Conservation (phyloP, 2,888 invertebrate species). For the Minunthozetes semirufus region DNA sequence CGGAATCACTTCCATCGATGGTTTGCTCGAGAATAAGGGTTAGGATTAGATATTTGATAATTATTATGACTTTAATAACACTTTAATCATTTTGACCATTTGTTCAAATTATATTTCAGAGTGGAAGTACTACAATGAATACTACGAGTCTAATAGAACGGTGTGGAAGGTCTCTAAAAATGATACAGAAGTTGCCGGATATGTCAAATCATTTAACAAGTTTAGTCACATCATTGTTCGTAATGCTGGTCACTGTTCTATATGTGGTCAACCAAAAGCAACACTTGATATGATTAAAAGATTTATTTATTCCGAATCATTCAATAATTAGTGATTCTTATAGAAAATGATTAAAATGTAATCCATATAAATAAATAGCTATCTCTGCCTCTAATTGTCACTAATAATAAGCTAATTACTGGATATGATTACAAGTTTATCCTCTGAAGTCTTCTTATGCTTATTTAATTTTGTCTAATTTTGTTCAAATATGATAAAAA, state of each 20-base stretch:
- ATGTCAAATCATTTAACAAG: background rate
- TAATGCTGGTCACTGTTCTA: slow-evolving; percentile 1
- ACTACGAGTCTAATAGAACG: background rate
- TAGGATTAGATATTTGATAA: too few species aligned
- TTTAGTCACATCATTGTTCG: background rate
- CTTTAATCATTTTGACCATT: too few species aligned
- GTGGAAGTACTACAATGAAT: background rate
- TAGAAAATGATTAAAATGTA: too few species aligned
- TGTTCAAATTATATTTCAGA: background rate
- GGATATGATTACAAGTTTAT: too few species aligned
- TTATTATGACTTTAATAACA: too few species aligned
- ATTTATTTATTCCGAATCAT: background rate
- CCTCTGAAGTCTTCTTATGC: too few species aligned
- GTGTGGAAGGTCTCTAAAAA: background rate
- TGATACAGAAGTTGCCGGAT: background rate
- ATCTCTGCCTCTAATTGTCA: too few species aligned
- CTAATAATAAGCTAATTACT: too few species aligned
- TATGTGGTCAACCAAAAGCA: background rate
- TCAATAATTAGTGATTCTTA: background rate
- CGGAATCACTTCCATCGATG: background rate
- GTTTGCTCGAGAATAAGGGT: background rate
- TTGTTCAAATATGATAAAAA: too few species aligned
- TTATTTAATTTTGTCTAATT: too few species aligned
- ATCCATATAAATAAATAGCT: too few species aligned
- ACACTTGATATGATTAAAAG: background rate